These are phyloP conservation scores for Melipona beecheii DNA, from an alignment of 2,888 invertebrate species.

Conservation along the genomic window DNA sequence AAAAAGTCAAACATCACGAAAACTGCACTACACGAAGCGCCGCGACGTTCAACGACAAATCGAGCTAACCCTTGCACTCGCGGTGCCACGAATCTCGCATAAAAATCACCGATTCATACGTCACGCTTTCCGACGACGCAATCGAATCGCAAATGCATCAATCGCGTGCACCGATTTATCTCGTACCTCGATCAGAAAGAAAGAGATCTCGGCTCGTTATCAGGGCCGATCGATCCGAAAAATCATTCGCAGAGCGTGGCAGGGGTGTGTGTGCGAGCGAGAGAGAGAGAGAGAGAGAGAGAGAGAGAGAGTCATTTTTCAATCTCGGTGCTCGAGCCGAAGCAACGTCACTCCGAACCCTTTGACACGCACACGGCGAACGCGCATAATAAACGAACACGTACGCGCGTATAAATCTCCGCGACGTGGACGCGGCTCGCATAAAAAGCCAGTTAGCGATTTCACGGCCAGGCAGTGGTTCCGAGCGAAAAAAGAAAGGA, in stretches of 20 bases:
- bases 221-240: conserved; percentile 10
- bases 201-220: neutral
- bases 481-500: conserved; percentile 28
- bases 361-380: conserved; percentile 25
- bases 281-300: too few species aligned
- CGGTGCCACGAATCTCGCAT: neutral
- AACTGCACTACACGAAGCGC: too few species aligned
- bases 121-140: neutral
- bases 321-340: conserved; percentile 5
- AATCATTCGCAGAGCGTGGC: conserved; percentile 12
- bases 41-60: too few species aligned
- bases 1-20: too few species aligned
- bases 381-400: conserved; percentile 11
- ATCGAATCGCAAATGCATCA: neutral
- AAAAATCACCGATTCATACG: neutral
- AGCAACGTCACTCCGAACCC: conserved; percentile 28
- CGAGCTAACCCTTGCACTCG: too few species aligned
- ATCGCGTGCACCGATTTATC: neutral
- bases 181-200: neutral
- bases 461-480: conserved; percentile 61
- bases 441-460: conserved; percentile 65
- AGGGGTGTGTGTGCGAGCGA: neutral
- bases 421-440: conserved; percentile 53
- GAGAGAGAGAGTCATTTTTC: conserved; percentile 28
- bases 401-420: conserved; percentile 57